Evolutionary conservation across 2,113 vertebrate genomes (phyloP), one percentile per base, ranked within the genome.

Genomic region (Leptobrachium ailaonicum): DNA sequence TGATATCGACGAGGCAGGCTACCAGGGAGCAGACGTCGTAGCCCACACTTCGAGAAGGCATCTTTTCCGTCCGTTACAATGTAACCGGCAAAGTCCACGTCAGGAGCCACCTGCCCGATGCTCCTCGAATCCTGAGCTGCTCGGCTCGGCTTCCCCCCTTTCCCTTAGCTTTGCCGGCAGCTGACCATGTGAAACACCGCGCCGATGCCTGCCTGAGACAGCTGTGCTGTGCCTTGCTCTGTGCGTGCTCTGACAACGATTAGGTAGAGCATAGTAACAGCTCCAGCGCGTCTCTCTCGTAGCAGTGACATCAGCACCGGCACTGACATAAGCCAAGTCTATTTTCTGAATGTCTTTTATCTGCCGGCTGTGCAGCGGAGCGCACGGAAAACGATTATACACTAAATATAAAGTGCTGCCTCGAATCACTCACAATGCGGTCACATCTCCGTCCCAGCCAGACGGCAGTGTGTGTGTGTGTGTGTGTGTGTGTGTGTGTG

Each of bases 41-140:
- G 90, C 95, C 94, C 91, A 94, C 91, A 88, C 89, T 92, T 83
- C 89, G 90, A 83, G 93, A 90, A 90, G 94, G 94, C 95, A 96
- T 95, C 85, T 89, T 90, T 87, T 81, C 76, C 85, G 76, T 82
- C 79, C 44, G 85, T 20, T 86, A 32, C 77, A 83, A 80, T 32
- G 62, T 64, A 40, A 2, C 62, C 13, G 40, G 20, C 14, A 9
- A 64, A 64, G 62, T 40, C 4, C n/a, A 32, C 4, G 62, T 8
- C 12, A 14, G 4, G 40, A 64, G 40, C 62, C 62, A 32, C 62
- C 47, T 50, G 47, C 47, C 4, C 8, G 8, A 50, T 8, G 8
- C 4, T 50, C 47, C 47, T 50, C 47, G 47, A 32, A 5, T 50
- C 47, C 8, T 8, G 6, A 32, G 14, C 6, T 64, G 20, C 4